Percentiles rank a stretch among this genome's conserved stretches.
phyloP scores from a whole-genome alignment of 2,888 invertebrate genomes.

The Ctenicera cuprea region DNA sequence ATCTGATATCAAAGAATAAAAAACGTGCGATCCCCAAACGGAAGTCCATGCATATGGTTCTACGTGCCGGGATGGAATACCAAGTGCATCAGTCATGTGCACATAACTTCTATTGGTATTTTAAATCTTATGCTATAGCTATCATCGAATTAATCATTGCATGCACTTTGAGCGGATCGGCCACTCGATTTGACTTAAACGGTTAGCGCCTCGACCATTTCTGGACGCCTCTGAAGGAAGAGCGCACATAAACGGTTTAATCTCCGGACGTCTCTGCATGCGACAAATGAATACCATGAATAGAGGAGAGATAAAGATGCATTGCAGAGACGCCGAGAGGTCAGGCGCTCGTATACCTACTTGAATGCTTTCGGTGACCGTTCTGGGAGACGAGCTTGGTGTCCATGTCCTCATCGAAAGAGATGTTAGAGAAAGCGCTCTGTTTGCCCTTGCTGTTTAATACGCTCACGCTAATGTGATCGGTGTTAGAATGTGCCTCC shows the following conservation, averaged over 20 bases:
- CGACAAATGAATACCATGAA: slow-evolving; percentile 21
- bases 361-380: slow-evolving; percentile 68
- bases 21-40: slow-evolving; percentile 67
- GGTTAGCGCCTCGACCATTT: slow-evolving; percentile 56
- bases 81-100: slow-evolving; percentile 68
- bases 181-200: slow-evolving; percentile 52
- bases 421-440: slow-evolving; percentile 64
- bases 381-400: slow-evolving; percentile 63
- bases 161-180: slow-evolving; percentile 56
- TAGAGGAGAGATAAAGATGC: background rate
- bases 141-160: slow-evolving; percentile 55
- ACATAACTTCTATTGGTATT: slow-evolving; percentile 62
- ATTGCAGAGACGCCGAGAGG: slow-evolving; percentile 39
- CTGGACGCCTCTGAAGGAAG: slow-evolving; percentile 40
- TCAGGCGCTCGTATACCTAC: slow-evolving; percentile 66
- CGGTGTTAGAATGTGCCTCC: slow-evolving; percentile 73
- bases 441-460: slow-evolving; percentile 69
- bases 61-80: slow-evolving; percentile 65
- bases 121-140: slow-evolving; percentile 57
- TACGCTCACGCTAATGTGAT: slow-evolving; percentile 70
- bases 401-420: slow-evolving; percentile 69
- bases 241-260: slow-evolving; percentile 55
- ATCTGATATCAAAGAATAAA: slow-evolving; percentile 63
- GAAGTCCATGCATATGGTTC: slow-evolving; percentile 68
- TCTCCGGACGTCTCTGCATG: slow-evolving; percentile 56